Base-by-base conservation (phyloP, 2,888 invertebrate genomes). In the Erebia aethiops region DNA sequence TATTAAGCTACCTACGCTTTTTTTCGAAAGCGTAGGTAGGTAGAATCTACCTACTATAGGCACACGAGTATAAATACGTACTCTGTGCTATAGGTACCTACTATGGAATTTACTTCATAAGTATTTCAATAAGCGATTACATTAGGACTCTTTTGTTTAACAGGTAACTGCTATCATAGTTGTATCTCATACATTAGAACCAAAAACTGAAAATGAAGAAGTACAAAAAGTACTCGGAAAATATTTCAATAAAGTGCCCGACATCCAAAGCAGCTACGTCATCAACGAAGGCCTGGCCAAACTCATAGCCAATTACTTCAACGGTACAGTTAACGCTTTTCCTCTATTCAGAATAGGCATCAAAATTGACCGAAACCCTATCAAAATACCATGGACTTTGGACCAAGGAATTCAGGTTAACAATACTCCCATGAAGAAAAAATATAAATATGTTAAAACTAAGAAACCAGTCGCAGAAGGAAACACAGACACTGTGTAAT, bases 351-450 rank as follows among this genome's bases (percentile, higher is more conserved):
- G 84, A 77, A 81, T 92, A 67, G 87, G 82, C 71, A 75, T 91
- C 43, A 88, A 86, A 75, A 84, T 92, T 57, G 90, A 91, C 74
- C 82, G 86, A 35, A 87, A 81, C 10, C 90, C 91, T 0, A 85
- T 92, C 1, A 87, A 85, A 79, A 90, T 92, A 73, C 92, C 92
- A 0, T 92, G 92, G 92, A 83, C 82, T 54, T 52, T 88, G 18
- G 80, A 77, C 11, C 77, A 80, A 70, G 75, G 77, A 0, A 61
- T 26, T 2, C 64, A 73, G 21, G 41, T 75, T 9, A 76, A 76
- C 56, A 64, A 56, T 7, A 71, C 68, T 5, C 21, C 21, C 10
- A 72, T 70, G 26, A 73, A 75, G 68, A 77, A 76, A 62, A 79
- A 77, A 68, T 82, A 81, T 75, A 80, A 77, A 69, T 81, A 79